Conservation (phyloP, 2,888 invertebrate species). For the Platycnemis pennipes region DNA sequence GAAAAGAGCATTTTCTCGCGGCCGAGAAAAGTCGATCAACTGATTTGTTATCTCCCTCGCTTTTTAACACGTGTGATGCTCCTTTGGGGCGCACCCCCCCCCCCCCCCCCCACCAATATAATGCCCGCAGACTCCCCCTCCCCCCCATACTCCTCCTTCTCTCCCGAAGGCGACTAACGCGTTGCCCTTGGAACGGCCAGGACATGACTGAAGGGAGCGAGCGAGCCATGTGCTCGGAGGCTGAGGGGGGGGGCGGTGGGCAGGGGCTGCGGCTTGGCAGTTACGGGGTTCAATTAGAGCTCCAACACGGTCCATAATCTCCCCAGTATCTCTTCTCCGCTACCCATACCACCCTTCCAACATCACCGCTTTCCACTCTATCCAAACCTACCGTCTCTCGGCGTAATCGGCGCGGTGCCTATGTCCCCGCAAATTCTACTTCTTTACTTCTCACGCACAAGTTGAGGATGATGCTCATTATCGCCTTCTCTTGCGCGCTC, state of each 20-base stretch:
- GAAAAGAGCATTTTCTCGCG: neutral
- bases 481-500: neutral
- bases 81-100: neutral
- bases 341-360: neutral
- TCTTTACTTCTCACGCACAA: too few species aligned
- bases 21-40: constrained; percentile 7
- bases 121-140: neutral
- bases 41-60: constrained; percentile 27
- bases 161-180: neutral
- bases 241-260: neutral
- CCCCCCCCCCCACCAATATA: neutral
- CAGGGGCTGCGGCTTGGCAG: neutral
- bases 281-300: neutral
- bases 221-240: neutral
- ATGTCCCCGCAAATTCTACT: too few species aligned
- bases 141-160: neutral
- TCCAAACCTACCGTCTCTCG: neutral
- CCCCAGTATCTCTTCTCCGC: neutral
- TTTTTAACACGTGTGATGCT: constrained; percentile 2
- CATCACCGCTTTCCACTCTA: neutral
- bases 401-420: neutral
- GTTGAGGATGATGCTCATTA: neutral
- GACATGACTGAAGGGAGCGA: neutral
- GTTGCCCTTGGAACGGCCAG: neutral
- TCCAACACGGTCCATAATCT: neutral